Base-by-base conservation (phyloP, 2,888 invertebrate species). In the Drosophila incognita region DNA sequence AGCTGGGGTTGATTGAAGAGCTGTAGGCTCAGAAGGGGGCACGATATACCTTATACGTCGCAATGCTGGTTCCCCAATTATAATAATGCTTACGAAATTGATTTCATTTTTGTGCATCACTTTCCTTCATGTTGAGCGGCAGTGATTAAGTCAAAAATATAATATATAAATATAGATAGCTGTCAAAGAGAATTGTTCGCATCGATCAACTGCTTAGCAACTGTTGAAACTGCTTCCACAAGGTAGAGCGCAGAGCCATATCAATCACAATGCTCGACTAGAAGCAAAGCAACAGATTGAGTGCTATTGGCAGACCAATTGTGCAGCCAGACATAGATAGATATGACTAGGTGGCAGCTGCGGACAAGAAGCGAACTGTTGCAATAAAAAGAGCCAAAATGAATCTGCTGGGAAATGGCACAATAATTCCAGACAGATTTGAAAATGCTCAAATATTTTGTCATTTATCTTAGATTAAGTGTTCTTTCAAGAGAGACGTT, bases 301-400 rank as follows among this genome's bases (percentile, higher is more conserved):
- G 7, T 0, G 3, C 13, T 21, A 1, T 42, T 42, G n/a, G 11
- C 21, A 21, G n/a, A 42, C n/a, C 2, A 0, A 0, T 21, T 11
- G 13, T 13, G 7, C 21, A 13, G 21, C 21, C 13, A 46, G 7
- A 7, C 21, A 3, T 42, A 0, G 1, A n/a, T 42, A 42, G 5
- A 42, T 5, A 31, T 31, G 31, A 11, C 5, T 5, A 40, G 10
- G 10, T 10, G 40, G 36, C 36, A 18, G 36, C 18, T 1, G 7
- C 2, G 18, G 1, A 40, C n/a, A n/a, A 1, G n/a, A 10, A 40
- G 40, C 10, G 4, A 40, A n/a, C 10, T n/a, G n/a, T n/a, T 13
- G 3, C 5, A 21, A 21, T 42, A 7, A 21, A 42, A 21, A 13
- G 3, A 21, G 13, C 6, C 21, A 1, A 13, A 3, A 3, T 42